Base-by-base conservation (phyloP, 2,113 vertebrate species). In the Callaeas wilsoni region DNA sequence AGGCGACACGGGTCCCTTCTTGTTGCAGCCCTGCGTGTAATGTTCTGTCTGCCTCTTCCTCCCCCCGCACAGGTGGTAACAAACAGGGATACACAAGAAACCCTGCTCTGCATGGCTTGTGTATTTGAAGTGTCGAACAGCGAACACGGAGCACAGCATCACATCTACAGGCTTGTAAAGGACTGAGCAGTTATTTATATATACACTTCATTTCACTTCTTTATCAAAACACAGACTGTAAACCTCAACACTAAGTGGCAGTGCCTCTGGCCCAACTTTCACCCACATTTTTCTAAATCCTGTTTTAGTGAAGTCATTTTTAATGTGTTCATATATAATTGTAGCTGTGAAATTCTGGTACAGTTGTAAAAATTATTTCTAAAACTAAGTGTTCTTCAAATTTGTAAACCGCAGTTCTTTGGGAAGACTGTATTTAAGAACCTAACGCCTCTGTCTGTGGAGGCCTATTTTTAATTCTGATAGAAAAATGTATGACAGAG, bases 41-140 rank as follows among this genome's bases (percentile, higher is more conserved):
- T 6, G 6, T 1, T 7, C 17, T 16, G 2, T 78, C 68, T 84
- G 22, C 37, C 56, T 89, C 63, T 94, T 74, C 52, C 50, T 91
- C 75, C 62, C 64, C n/a, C 39, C 42, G 8, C 60, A 56, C 98
- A 99, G 99, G 99, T 99, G 97, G 99, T 99, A 98, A 99, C 99
- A 73, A 99, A 99, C 97, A 98, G 99, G 97, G 99, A 99, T 96
- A 99, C 99, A 82, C 99, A 99, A 98, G 99, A 99, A 98, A 99
- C 99, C 39, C 98, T 99, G 96, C 99, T 99, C 95, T 99, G 99
- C 98, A 99, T 99, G 99, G 99, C 99, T 83, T 99, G 99, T 97
- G 99, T 99, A 96, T 99, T 99, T 93, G 99, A 99, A 96, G 99
- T 99, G 86, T 99, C 99, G 4, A 99, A 99, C 98, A 99, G 99